Evolutionary conservation across 1,140 invertebrate genomes (phyloP), one percentile per base, ranked within the genome.

Genomic region (Propsilocerus akamusi): DNA sequence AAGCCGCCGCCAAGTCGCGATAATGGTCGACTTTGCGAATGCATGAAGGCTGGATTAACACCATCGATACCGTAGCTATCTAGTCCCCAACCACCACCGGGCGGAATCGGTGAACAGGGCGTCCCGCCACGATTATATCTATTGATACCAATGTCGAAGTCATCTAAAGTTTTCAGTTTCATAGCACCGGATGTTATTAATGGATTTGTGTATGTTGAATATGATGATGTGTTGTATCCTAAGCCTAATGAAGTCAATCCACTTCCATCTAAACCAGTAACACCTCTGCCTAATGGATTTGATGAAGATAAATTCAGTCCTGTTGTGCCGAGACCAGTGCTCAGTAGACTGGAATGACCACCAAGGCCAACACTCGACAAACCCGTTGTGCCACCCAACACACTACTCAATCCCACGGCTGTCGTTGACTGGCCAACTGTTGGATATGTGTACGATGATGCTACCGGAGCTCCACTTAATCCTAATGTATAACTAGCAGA

Each of bases 81-180:
- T 57, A 80, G 66, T 52, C 70, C 70, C 70, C 69, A 59, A 54
- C 67, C 72, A 68, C 70, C 53, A 58, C 62, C 49, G 67, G 68
- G 59, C 73, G 70, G 53, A 61, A 71, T 63, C 71, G 76, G 50
- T 65, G 76, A 55, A 70, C 78, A 75, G 14, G 77, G 77, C 30
- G 77, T 79, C 6, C 74, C 74, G 22, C 69, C 71, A 54, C 77
- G 69, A 54, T 76, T 72, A 58, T 70, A 75, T 60, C 73, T 70
- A 52, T 69, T 62, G 55, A 74, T 56, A 23, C 75, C 74, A 49
- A 80, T 65, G 57, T 80, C 77, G 54, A 78, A 75, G 61, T 80
- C 77, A 54, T 80, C 77, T 58, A 78, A 68, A 49, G 76, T 74
- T 62, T 80, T 79, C 60, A 78, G 62, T 59, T 79, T 78, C 46